Conservation (phyloP, 2,113 vertebrate species). For the Dipodomys spectabilis region DNA sequence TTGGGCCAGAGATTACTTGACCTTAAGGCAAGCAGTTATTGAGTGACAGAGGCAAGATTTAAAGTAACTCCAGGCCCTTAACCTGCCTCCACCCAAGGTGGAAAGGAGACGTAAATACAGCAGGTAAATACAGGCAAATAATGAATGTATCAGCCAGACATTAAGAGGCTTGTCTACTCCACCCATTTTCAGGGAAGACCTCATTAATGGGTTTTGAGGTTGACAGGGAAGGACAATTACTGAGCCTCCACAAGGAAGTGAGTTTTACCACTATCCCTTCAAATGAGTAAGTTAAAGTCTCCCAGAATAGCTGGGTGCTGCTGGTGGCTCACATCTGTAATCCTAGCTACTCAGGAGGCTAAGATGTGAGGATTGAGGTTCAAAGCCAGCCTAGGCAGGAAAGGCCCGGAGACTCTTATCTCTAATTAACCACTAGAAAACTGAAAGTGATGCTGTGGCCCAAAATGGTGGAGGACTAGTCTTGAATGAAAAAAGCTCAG, state of each 20-base stretch:
- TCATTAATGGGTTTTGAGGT: neutral
- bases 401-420: too few species aligned
- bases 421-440: too few species aligned
- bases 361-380: too few species aligned
- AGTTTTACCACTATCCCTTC: neutral
- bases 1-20: neutral
- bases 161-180: neutral
- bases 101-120: neutral
- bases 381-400: too few species aligned
- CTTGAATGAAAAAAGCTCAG: too few species aligned
- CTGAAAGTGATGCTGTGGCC: too few species aligned
- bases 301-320: neutral
- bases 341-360: too few species aligned
- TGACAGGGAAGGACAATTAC: fast-evolving
- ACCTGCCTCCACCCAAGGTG: neutral
- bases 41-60: neutral
- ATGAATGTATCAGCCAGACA: neutral
- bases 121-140: neutral
- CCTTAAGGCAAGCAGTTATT: neutral
- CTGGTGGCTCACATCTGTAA: too few species aligned
- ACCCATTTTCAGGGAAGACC: neutral
- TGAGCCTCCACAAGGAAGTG: neutral
- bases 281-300: neutral
- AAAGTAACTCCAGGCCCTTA: neutral
- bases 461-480: too few species aligned